Evolutionary conservation across 2,113 vertebrate genomes (phyloP).

Genomic region (Spermophilus dauricus): DNA sequence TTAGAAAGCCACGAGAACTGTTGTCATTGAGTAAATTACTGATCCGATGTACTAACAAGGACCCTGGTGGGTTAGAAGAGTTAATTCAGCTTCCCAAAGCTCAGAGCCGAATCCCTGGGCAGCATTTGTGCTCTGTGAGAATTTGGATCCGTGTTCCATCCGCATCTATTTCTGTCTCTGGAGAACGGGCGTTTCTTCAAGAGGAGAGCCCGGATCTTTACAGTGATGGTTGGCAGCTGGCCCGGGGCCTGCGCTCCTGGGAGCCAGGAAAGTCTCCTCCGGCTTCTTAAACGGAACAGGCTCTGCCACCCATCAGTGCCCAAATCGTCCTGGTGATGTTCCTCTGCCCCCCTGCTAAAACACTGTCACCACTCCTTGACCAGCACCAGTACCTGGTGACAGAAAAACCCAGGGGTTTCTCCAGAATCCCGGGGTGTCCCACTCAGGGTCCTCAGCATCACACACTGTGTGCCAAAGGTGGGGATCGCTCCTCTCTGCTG

Average conservation of each 20-base stretch:
- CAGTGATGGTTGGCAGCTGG: slow-evolving; percentile 38
- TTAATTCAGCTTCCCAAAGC: slow-evolving; percentile 70
- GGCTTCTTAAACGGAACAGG: slow-evolving; percentile 34
- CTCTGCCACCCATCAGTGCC: slow-evolving; percentile 24
- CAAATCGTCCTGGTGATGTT: neutral
- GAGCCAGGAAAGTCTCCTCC: neutral
- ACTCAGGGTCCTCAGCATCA: neutral
- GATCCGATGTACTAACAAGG: slow-evolving; percentile 73
- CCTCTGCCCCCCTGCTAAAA: neutral
- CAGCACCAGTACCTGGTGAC: neutral
- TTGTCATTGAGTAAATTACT: slow-evolving; percentile 75
- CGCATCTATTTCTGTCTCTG: slow-evolving; percentile 65
- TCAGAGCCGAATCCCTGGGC: neutral
- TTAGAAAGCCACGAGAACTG: slow-evolving; percentile 60
- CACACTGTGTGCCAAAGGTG: fast-evolving
- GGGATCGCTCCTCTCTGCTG: neutral
- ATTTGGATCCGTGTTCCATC: slow-evolving; percentile 57
- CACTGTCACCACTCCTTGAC: neutral
- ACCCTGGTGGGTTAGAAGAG: slow-evolving; percentile 76
- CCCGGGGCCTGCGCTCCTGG: neutral
- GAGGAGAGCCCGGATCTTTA: neutral
- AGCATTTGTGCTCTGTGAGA: slow-evolving; percentile 67
- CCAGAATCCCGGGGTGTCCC: too few species aligned
- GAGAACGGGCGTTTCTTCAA: slow-evolving; percentile 60
- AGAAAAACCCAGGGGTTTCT: neutral